Base-by-base conservation (phyloP, 2,888 invertebrate genomes). In the Azorinus chamasolen region DNA sequence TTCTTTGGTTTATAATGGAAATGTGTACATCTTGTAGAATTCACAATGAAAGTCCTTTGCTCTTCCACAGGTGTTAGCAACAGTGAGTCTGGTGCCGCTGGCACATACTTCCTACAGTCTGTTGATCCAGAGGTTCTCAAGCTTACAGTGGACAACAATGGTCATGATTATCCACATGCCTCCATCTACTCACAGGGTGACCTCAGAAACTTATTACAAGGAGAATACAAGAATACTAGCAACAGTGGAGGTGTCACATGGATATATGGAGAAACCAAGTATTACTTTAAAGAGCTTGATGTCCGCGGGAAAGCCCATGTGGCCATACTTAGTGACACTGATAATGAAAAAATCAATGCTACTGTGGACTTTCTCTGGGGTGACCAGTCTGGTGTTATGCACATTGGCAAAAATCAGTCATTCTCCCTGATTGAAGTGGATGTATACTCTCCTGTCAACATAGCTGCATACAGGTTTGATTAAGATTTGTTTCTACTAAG, bases 381-480 rank as follows among this genome's bases (percentile, higher is more conserved):
- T 8, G 89, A 89, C 58, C 66, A 83, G 16, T 62, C 87, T 10
- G 89, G 82, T 16, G 86, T 89, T 43, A 46, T 89, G 58, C 89
- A 89, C 63, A 72, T 77, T 24, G 88, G 85, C 0, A 78, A 63
- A 24, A 64, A 68, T 37, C 89, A 89, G 61, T 83, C 79, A 8
- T 86, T 85, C 45, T 71, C 73, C 6, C 79, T 86, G 46, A 70
- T n/a, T 3, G 75, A 85, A 54, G 66, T 89, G 24, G 83, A 88
- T 58, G 74, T 85, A 5, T 88, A 88, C 57, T 51, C 88, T 24
- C 89, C 89, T 10, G 68, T 84, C 6, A 88, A 88, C 66, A 63
- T 88, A 4, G 81, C 87, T 76, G 83, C 85, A n/a, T 89, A 89
- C 76, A 88, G 85, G 89, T 89, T 53, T 46, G 78, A 46, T 12